Conservation (phyloP, 1,140 invertebrate species). For the Oreohelix idahoensis region DNA sequence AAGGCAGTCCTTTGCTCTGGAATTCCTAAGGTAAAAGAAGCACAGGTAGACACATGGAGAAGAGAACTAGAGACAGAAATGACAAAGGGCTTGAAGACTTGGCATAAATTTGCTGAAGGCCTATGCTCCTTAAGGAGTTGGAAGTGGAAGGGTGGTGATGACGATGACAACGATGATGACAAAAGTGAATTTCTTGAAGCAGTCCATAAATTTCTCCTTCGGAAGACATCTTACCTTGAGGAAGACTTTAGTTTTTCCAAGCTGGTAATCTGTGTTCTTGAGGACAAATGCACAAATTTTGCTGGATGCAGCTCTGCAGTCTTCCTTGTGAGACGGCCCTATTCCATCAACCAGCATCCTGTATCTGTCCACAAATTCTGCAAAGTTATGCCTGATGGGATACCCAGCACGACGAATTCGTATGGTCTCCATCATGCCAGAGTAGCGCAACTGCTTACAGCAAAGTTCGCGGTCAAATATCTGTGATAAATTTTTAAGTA, state of each 20-base stretch:
- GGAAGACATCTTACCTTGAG: constrained; percentile 79
- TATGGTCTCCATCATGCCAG: constrained; percentile 99
- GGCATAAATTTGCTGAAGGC: too few species aligned
- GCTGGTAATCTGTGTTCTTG: constrained; percentile 94
- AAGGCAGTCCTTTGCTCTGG: too few species aligned
- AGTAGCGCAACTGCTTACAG: constrained; percentile 95
- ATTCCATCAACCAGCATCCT: constrained; percentile 93
- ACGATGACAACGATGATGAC: too few species aligned
- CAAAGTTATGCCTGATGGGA: constrained; percentile 76
- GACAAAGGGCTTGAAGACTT: too few species aligned
- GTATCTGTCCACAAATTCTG: constrained; percentile 98
- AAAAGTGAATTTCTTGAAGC: too few species aligned
- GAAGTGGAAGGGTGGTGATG: too few species aligned
- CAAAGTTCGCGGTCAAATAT: constrained; percentile 96
- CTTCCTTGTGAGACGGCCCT: constrained; percentile 89
- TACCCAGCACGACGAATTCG: constrained; percentile 96
- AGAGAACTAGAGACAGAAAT: too few species aligned
- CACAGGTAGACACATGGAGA: too few species aligned
- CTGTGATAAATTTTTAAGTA: too few species aligned
- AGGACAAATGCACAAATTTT: constrained; percentile 92
- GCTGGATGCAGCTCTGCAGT: constrained; percentile 83
- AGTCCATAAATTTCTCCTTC: too few species aligned
- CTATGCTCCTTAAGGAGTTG: too few species aligned
- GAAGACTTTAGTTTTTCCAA: constrained; percentile 98
- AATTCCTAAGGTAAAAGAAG: too few species aligned